A percentile compares a stretch with the other conserved stretches of the same genome.
Evolutionary conservation across 1,140 invertebrate genomes (phyloP).

Genomic region (roundworm (Caenorhabditis elegans)): WBcel235 BX284606.5:2108501-2109000

Average conservation of each 20-base stretch:
- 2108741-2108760: background rate
- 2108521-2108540: too few relatives aligned
- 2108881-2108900: background rate
- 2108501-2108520: too few relatives aligned
- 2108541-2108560: too few relatives aligned
- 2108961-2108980: background rate
- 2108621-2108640: too few relatives aligned
- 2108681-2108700: background rate
- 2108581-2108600: too few relatives aligned
- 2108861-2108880: background rate
- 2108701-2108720: background rate
- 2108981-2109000: background rate
- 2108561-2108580: too few relatives aligned
- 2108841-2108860: background rate
- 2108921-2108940: background rate
- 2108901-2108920: background rate
- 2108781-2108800: background rate
- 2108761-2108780: constrained; percentile 4
- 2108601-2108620: too few relatives aligned
- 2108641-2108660: too few relatives aligned
- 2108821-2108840: constrained; percentile 7
- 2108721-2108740: constrained; percentile 23
- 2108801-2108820: background rate
- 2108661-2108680: too few relatives aligned
- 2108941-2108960: background rate